These are phyloP conservation scores for Dipodomys merriami DNA, from an alignment of 2,113 vertebrate genomes.

Conservation along the genomic window DNA sequence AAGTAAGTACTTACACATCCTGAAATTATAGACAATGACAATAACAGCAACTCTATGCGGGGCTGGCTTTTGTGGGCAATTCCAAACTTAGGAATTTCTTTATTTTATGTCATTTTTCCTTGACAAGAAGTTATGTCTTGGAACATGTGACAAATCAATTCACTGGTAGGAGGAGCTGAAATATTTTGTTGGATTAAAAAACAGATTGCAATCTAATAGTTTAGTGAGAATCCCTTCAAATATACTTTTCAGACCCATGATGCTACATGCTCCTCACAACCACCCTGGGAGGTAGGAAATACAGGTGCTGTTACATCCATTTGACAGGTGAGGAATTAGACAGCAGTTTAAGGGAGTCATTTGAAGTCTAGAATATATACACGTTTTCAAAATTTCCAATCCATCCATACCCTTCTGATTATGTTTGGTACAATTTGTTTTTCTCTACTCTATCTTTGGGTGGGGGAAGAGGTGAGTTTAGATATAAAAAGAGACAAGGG, in stretches of 20 bases:
- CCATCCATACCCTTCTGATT: background rate
- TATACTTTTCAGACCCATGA: background rate
- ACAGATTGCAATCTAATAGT: background rate
- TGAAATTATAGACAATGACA: background rate
- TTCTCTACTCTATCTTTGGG: background rate
- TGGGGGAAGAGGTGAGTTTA: background rate
- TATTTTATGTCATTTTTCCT: constrained; percentile 11
- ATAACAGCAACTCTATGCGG: constrained; percentile 6
- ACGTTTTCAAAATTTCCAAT: constrained; percentile 18
- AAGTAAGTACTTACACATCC: background rate
- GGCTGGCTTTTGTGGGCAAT: constrained; percentile 32
- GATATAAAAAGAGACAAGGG: background rate
- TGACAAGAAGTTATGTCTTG: background rate
- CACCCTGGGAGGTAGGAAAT: background rate
- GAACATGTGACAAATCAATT: constrained; percentile 30
- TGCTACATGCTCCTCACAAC: background rate
- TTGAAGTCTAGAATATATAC: constrained; percentile 28
- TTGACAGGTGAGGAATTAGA: background rate
- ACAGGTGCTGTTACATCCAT: background rate
- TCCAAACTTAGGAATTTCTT: constrained; percentile 42
- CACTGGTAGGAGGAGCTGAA: background rate
- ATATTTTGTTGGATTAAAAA: constrained; percentile 9
- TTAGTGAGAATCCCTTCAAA: constrained; percentile 24
- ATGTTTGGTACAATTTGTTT: background rate
- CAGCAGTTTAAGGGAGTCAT: background rate